Conservation (phyloP, 2,888 invertebrate species). For the Acronicta aceris region DNA sequence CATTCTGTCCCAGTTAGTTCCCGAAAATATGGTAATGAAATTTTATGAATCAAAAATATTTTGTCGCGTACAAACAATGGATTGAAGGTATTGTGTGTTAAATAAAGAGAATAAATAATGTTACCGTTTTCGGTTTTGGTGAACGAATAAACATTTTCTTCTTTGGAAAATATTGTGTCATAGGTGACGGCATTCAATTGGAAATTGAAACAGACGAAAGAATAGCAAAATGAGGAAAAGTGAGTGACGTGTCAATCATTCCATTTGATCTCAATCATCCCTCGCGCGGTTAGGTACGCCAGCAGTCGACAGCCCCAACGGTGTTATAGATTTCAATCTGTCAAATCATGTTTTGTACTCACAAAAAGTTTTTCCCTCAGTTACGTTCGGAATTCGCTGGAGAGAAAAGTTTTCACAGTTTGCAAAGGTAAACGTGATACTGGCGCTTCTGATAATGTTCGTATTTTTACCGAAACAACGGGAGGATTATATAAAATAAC, state of each 20-base stretch:
- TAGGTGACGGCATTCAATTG: slow-evolving; percentile 35
- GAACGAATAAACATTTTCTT: slow-evolving; percentile 35
- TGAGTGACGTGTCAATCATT: slow-evolving; percentile 50
- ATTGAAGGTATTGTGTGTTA: slow-evolving; percentile 26
- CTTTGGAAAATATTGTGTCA: slow-evolving; percentile 31
- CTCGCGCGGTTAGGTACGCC: slow-evolving; percentile 36
- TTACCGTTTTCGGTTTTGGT: slow-evolving; percentile 27
- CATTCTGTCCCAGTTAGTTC: slow-evolving; percentile 59
- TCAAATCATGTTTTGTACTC: slow-evolving; percentile 59
- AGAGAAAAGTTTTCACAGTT: slow-evolving; percentile 50
- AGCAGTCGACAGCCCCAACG: slow-evolving; percentile 36
- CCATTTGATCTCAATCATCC: slow-evolving; percentile 52
- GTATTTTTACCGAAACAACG: slow-evolving; percentile 11
- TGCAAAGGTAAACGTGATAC: slow-evolving; percentile 33
- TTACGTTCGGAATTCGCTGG: slow-evolving; percentile 47
- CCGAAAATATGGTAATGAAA: slow-evolving; percentile 54
- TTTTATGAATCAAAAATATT: slow-evolving; percentile 49
- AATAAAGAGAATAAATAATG: slow-evolving; percentile 40
- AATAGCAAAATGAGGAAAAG: slow-evolving; percentile 44
- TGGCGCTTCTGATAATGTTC: slow-evolving; percentile 26
- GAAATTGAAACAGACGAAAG: slow-evolving; percentile 46
- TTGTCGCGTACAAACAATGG: slow-evolving; percentile 30
- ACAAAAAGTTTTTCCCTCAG: slow-evolving; percentile 47
- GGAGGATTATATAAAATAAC: slow-evolving; percentile 17
- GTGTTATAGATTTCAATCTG: slow-evolving; percentile 65